phyloP scores from a whole-genome alignment of 2,888 invertebrate genomes.

The Heliconius cydno region DNA sequence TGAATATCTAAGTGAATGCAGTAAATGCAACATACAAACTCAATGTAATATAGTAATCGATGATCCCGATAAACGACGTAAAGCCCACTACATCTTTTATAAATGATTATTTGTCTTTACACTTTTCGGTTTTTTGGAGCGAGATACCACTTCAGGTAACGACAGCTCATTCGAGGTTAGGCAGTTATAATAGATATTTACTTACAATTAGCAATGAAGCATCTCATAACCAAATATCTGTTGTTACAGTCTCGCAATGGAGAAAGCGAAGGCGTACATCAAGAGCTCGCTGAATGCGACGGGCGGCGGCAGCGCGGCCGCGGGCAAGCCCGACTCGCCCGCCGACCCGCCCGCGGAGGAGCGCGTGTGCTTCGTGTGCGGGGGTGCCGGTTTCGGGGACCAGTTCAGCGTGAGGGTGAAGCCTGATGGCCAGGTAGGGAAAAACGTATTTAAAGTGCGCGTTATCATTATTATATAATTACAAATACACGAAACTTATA shows the following conservation, averaged over 20 bases:
- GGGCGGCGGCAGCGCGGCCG: slow-evolving; percentile 64
- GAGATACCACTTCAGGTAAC: no score
- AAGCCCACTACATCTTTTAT: no score
- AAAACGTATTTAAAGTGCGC: background rate
- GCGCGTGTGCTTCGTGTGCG: slow-evolving; percentile 86
- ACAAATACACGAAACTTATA: no score
- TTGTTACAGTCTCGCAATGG: slow-evolving; percentile 72
- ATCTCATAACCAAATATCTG: background rate
- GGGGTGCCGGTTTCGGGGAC: slow-evolving; percentile 88
- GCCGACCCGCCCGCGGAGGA: slow-evolving; percentile 83
- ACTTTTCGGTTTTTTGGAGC: no score
- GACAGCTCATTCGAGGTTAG: no score
- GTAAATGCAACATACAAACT: no score
- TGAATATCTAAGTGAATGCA: no score
- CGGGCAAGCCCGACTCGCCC: slow-evolving; percentile 76
- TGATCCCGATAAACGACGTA: no score
- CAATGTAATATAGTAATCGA: no score
- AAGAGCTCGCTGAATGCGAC: slow-evolving; percentile 86
- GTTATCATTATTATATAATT: no score
- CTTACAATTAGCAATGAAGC: background rate
- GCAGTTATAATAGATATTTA: no score
- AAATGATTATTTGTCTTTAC: no score
- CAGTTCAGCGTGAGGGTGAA: slow-evolving; percentile 85
- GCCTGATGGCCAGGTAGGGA: slow-evolving; percentile 71
- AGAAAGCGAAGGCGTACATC: slow-evolving; percentile 88